Evolutionary conservation across 2,888 invertebrate genomes (phyloP).

Genomic region (Apantesis nais): DNA sequence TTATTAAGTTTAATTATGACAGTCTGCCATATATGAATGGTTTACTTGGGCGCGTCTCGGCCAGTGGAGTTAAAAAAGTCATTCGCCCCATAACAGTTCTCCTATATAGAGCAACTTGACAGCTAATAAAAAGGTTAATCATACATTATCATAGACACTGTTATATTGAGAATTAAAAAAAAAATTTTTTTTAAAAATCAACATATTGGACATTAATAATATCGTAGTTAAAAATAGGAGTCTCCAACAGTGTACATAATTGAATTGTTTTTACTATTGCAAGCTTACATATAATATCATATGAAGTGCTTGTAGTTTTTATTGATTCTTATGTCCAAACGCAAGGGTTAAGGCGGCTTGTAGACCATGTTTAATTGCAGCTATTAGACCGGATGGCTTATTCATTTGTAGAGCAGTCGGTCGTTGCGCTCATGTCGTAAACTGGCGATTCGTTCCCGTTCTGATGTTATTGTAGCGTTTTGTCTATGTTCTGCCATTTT

Average conservation of each 20-base stretch:
- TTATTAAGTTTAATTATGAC: conserved; percentile 84
- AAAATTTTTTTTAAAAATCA: conserved; percentile 35
- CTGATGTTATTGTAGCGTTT: conserved; percentile 85
- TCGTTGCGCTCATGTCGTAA: conserved; percentile 84
- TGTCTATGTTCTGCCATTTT: conserved; percentile 84
- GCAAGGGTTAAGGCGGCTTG: conserved; percentile 65
- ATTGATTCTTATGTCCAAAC: conserved; percentile 71
- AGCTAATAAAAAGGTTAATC: conserved; percentile 66
- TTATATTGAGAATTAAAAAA: conserved; percentile 60
- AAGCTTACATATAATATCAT: conserved; percentile 22
- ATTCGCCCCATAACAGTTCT: conserved; percentile 61
- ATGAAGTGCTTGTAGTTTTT: conserved; percentile 49
- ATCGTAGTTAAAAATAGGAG: conserved; percentile 14
- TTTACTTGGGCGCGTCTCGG: conserved; percentile 68
- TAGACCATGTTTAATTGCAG: conserved; percentile 83
- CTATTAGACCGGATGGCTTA: conserved; percentile 86
- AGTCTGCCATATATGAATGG: conserved; percentile 81
- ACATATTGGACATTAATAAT: conserved; percentile 38
- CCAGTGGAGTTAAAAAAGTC: conserved; percentile 64
- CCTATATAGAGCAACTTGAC: conserved; percentile 72
- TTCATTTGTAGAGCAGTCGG: conserved; percentile 85
- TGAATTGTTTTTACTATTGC: conserved; percentile 24
- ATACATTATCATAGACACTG: conserved; percentile 58
- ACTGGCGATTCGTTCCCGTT: conserved; percentile 84
- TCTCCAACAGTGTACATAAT: conserved; percentile 16